These are phyloP conservation scores for Hipposideros armiger DNA, from an alignment of 2,113 vertebrate species.

Conservation along the genomic window DNA sequence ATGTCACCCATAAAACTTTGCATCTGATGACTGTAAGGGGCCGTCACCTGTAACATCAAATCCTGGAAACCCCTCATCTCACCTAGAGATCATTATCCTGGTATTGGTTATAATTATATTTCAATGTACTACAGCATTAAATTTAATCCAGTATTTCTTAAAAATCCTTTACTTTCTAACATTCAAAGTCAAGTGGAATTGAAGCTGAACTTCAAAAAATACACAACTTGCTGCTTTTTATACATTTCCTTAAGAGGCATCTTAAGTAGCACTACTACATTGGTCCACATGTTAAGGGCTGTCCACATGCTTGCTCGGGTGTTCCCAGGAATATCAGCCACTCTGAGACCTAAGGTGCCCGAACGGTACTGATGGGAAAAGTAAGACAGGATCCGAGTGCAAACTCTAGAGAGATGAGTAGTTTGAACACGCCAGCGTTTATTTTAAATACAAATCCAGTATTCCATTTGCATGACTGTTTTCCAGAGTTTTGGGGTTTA, in stretches of 20 bases:
- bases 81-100: not conserved
- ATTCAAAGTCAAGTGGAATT: not conserved
- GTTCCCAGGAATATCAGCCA: not conserved
- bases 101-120: not conserved
- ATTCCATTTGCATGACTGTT: not conserved
- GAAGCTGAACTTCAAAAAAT: not conserved
- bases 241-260: not conserved
- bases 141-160: not conserved
- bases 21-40: accelerated
- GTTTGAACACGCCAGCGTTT: not conserved
- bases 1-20: not conserved
- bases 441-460: no score
- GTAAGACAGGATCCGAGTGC: accelerated
- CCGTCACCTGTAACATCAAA: not conserved
- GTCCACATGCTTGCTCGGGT: accelerated
- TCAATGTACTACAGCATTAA: not conserved
- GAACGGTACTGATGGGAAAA: not conserved
- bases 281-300: not conserved
- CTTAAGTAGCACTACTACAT: not conserved
- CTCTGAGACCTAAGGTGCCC: not conserved
- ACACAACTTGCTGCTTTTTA: not conserved
- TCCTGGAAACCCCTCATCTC: not conserved
- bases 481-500: not conserved
- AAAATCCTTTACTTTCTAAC: not conserved
- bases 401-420: not conserved